Evolutionary conservation across 2,797 vertebrate genomes (phyloP).

Genomic region (Synaphobranchus kaupii): DNA sequence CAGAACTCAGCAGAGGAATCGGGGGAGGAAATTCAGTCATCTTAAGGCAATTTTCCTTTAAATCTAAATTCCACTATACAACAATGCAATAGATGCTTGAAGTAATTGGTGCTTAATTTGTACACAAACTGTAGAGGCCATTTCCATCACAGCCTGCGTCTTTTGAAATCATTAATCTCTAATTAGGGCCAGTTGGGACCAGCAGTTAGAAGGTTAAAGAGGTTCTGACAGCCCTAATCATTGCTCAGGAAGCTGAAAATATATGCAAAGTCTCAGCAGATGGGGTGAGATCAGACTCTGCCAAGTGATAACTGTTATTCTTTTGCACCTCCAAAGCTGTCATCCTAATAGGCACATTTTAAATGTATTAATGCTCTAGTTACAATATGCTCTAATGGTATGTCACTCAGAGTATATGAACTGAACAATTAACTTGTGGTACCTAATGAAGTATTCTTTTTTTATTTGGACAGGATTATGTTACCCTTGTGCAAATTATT

Average conservation of each 20-base stretch:
- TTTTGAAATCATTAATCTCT: slow-evolving; percentile 99
- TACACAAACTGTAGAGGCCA: slow-evolving; percentile 91
- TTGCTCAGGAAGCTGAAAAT: slow-evolving; percentile 98
- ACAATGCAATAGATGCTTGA: slow-evolving; percentile 46
- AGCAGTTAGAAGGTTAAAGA: slow-evolving; percentile 99
- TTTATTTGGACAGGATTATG: slow-evolving; percentile 68
- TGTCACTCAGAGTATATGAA: slow-evolving; percentile 85
- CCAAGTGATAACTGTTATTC: slow-evolving; percentile 98
- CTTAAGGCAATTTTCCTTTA: slow-evolving; percentile 30
- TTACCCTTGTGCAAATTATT: slow-evolving; percentile 42
- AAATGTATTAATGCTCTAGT: slow-evolving; percentile 88
- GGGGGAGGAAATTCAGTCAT: slow-evolving; percentile 25
- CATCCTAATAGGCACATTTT: slow-evolving; percentile 89
- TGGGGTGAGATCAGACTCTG: slow-evolving; percentile 89
- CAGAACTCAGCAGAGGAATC: not conserved
- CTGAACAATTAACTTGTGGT: slow-evolving; percentile 94
- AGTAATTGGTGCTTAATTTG: slow-evolving; percentile 79
- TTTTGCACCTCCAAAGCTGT: slow-evolving; percentile 93
- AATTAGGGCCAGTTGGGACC: slow-evolving; percentile 99
- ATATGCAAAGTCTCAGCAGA: slow-evolving; percentile 91
- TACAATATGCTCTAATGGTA: slow-evolving; percentile 87
- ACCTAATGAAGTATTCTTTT: slow-evolving; percentile 82
- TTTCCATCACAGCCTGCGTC: slow-evolving; percentile 91
- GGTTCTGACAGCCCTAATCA: slow-evolving; percentile 99
- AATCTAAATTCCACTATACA: slow-evolving; percentile 35